Evolutionary conservation across 2,113 vertebrate species (phyloP).

Genomic region (Rissa tridactyla): DNA sequence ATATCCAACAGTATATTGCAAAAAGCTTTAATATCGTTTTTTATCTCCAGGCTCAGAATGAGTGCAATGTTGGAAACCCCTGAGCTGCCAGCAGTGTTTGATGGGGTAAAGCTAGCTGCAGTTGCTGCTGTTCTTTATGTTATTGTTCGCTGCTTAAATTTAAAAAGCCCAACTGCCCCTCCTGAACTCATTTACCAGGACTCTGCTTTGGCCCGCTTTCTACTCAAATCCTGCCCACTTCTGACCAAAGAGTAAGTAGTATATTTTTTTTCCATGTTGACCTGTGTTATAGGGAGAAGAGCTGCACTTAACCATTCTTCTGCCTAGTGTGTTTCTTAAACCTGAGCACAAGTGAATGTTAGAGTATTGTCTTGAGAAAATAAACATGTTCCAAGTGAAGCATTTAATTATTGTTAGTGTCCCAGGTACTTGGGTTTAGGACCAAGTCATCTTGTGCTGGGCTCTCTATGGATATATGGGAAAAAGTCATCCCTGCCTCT

Average conservation of each 20-base stretch:
- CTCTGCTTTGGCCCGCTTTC: conserved; percentile 86
- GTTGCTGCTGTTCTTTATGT: conserved; percentile 94
- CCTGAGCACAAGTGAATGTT: neutral
- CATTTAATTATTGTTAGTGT: neutral
- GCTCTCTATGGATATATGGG: neutral
- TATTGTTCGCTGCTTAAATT: conserved; percentile 93
- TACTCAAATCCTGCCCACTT: conserved; percentile 93
- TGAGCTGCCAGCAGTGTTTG: conserved; percentile 94
- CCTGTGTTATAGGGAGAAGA: neutral
- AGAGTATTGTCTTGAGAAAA: neutral
- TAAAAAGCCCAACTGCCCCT: conserved; percentile 93
- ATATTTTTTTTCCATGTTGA: neutral
- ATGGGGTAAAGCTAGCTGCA: conserved; percentile 94
- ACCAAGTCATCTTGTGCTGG: neutral
- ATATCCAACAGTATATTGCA: neutral
- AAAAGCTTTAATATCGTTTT: neutral
- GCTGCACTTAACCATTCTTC: neutral
- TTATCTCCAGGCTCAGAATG: conserved; percentile 69
- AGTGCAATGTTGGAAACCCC: conserved; percentile 79
- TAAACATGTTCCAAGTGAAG: neutral
- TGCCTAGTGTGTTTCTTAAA: neutral
- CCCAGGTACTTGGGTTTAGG: neutral
- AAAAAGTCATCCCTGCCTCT: neutral
- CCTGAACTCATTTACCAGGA: conserved; percentile 93
- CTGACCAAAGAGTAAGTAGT: conserved; percentile 98